These are phyloP conservation scores for Mizuhopecten yessoensis DNA, from an alignment of 1,140 invertebrate genomes.

Conservation along the genomic window DNA sequence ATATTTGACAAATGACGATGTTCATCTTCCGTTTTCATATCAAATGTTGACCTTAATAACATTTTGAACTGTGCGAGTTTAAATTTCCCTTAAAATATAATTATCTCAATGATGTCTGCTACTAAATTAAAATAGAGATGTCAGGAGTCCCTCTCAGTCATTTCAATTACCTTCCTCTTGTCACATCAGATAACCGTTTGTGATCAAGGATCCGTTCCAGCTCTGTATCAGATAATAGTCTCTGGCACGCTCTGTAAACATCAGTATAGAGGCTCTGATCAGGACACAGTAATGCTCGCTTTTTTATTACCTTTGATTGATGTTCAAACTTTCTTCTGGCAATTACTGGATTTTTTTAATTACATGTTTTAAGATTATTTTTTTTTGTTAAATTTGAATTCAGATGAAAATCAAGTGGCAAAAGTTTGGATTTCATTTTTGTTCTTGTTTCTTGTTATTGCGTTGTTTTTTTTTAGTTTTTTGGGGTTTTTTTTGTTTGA, in stretches of 20 bases:
- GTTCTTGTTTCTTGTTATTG: too few relatives aligned
- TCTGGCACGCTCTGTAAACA: neutral
- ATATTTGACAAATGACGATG: too few relatives aligned
- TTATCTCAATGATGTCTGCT: constrained; percentile 1
- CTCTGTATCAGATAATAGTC: neutral
- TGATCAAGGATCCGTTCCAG: neutral
- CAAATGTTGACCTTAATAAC: neutral
- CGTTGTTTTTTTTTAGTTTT: too few relatives aligned
- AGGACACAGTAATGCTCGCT: neutral
- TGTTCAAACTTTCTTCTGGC: neutral
- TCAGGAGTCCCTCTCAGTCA: neutral
- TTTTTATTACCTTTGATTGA: neutral
- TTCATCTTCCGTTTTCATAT: neutral
- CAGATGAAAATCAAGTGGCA: too few relatives aligned
- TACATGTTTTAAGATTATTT: neutral
- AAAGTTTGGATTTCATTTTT: too few relatives aligned
- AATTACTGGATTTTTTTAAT: neutral
- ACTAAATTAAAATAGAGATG: too few relatives aligned
- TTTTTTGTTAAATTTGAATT: neutral
- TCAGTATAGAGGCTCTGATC: neutral
- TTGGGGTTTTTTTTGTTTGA: too few relatives aligned
- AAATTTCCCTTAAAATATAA: neutral
- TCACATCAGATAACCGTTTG: neutral
- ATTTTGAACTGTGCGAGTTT: neutral
- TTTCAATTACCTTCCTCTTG: neutral